These are phyloP conservation scores for Aphidius colemani DNA, from an alignment of 2,888 invertebrate genomes.

Conservation along the genomic window DNA sequence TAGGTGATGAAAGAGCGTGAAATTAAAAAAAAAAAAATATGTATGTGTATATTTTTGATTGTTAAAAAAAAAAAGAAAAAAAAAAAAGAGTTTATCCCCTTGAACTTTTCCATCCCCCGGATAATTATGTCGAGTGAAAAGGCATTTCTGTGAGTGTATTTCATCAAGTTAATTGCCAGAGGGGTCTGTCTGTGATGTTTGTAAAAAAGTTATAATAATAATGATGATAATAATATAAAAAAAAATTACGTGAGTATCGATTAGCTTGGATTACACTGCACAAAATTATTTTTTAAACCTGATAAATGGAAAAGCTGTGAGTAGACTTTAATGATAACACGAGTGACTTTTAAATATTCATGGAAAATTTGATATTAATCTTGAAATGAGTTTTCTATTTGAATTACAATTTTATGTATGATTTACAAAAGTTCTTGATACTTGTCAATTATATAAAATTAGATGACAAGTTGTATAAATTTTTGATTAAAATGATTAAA, in stretches of 20 bases:
- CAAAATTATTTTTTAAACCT: slow-evolving; percentile 8
- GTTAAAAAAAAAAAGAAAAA: background rate
- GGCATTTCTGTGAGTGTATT: slow-evolving; percentile 23
- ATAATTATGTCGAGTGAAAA: slow-evolving; percentile 28
- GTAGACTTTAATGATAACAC: too few relatives aligned
- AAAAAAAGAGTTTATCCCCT: slow-evolving; percentile 17
- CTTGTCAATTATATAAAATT: too few relatives aligned
- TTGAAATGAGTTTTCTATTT: slow-evolving; percentile 41
- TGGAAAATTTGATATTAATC: slow-evolving; percentile 57
- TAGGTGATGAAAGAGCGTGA: too few relatives aligned
- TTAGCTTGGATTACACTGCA: background rate
- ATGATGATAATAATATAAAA: too few relatives aligned
- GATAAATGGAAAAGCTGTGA: background rate
- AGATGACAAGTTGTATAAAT: too few relatives aligned
- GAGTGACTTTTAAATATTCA: slow-evolving; percentile 53
- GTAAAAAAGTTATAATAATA: too few relatives aligned
- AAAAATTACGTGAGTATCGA: slow-evolving; percentile 15
- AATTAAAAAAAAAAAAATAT: too few relatives aligned
- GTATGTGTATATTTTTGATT: background rate
- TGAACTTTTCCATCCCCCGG: slow-evolving; percentile 12
- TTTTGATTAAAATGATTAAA: too few relatives aligned
- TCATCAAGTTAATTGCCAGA: slow-evolving; percentile 29
- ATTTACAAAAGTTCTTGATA: too few relatives aligned
- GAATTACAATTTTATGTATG: too few relatives aligned
- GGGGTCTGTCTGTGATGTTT: too few relatives aligned